Conservation (phyloP, 2,797 vertebrate species). For the Esox masquinongy region DNA sequence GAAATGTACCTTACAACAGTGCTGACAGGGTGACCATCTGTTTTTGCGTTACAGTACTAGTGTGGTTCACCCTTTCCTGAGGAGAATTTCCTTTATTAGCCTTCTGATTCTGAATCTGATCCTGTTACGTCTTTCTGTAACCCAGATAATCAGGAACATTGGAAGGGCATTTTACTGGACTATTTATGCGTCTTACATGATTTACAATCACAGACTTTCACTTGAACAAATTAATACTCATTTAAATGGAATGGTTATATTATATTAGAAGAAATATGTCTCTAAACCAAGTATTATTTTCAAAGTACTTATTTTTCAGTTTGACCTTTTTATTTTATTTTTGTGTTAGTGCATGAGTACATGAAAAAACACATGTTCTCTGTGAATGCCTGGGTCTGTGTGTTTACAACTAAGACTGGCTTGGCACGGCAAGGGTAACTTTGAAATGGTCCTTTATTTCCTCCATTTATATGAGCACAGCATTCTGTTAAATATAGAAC, state of each 20-base stretch:
- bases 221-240: not conserved
- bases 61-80: constrained; percentile 12
- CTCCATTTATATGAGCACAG: constrained; percentile 41
- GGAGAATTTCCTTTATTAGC: not conserved
- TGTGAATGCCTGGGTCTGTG: not conserved
- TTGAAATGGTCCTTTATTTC: constrained; percentile 54
- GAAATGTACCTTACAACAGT: constrained; percentile 4
- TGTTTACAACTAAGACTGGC: constrained; percentile 15
- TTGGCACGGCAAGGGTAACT: not conserved
- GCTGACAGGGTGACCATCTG: not conserved
- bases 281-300: not conserved
- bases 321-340: constrained; percentile 58
- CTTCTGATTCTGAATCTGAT: not conserved
- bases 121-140: not conserved
- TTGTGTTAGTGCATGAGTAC: constrained; percentile 27
- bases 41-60: not conserved
- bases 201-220: not conserved
- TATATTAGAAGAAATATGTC: not conserved
- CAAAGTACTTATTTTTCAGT: constrained; percentile 41
- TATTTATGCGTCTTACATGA: not conserved
- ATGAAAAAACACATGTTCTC: constrained; percentile 44
- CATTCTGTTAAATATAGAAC: constrained; percentile 16
- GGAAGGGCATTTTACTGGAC: not conserved
- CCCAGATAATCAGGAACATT: constrained; percentile 5
- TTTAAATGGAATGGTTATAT: not conserved